A percentile compares a stretch with the other conserved stretches of the same genome.
phyloP scores from a whole-genome alignment of 2,113 vertebrate species.

The Platycercus adscitus region DNA sequence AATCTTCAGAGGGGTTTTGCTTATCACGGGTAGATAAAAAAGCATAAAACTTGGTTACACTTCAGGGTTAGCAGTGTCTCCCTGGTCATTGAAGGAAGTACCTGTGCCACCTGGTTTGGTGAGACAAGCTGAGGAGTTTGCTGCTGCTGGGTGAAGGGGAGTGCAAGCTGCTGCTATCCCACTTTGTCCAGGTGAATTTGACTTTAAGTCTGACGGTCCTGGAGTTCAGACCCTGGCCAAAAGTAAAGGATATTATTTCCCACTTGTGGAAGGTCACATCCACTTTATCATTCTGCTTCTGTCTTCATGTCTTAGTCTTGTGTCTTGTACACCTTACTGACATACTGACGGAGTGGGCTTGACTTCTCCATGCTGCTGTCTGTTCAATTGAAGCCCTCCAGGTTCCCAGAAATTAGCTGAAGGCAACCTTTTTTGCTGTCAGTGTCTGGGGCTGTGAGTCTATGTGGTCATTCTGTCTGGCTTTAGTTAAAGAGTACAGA shows the following conservation, averaged over 20 bases:
- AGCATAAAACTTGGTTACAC: neutral
- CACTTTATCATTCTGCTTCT: neutral
- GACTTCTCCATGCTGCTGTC: neutral
- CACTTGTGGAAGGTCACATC: neutral
- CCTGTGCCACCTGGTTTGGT: neutral
- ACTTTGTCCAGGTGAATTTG: neutral
- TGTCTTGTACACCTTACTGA: neutral
- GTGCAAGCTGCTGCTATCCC: neutral
- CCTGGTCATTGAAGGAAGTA: neutral
- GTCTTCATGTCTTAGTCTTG: neutral
- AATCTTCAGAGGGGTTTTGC: neutral
- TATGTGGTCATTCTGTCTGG: neutral
- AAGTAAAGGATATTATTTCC: neutral
- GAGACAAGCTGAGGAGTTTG: neutral
- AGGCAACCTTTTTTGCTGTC: neutral
- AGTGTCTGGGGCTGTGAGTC: neutral
- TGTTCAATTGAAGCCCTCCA: neutral
- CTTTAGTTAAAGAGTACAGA: neutral
- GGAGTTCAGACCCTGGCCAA: neutral
- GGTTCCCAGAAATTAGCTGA: neutral
- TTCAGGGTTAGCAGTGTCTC: rapidly evolving
- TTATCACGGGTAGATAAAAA: neutral
- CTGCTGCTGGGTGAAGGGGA: neutral
- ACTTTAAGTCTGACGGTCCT: neutral
- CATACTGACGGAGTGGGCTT: neutral